phyloP scores from a whole-genome alignment of 2,888 invertebrate species.

The Mycogona germanica region DNA sequence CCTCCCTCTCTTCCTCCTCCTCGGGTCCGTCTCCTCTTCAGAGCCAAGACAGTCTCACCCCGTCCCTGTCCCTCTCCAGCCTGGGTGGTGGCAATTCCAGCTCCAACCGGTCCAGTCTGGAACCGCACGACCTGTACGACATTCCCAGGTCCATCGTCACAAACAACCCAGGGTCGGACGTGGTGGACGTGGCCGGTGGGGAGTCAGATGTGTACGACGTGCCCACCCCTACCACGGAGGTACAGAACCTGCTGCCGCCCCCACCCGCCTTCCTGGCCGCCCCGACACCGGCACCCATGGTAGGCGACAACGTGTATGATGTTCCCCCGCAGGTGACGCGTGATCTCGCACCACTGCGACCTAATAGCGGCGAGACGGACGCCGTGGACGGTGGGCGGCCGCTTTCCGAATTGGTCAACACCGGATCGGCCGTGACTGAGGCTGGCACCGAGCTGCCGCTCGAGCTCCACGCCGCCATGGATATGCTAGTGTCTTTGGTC shows the following conservation, averaged over 20 bases:
- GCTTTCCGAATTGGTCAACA: slow-evolving; percentile 14
- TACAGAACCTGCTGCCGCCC: slow-evolving; percentile 37
- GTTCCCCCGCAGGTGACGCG: slow-evolving; percentile 37
- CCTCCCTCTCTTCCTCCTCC: slow-evolving; percentile 32
- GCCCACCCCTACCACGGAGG: slow-evolving; percentile 46
- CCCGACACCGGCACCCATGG: slow-evolving; percentile 29
- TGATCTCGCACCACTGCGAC: slow-evolving; percentile 25
- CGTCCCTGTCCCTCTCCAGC: slow-evolving; percentile 38
- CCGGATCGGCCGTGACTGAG: slow-evolving; percentile 16
- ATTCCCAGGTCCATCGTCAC: slow-evolving; percentile 44
- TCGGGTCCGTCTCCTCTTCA: slow-evolving; percentile 37
- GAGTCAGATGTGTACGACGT: slow-evolving; percentile 25
- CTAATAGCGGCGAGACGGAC: background rate
- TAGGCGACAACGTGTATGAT: slow-evolving; percentile 31
- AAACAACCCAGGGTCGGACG: too few species aligned
- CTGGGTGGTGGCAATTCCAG: slow-evolving; percentile 28
- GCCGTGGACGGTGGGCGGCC: background rate
- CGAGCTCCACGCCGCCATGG: slow-evolving; percentile 60
- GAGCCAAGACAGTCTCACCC: slow-evolving; percentile 32
- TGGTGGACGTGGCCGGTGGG: too few species aligned
- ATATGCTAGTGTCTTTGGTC: slow-evolving; percentile 58
- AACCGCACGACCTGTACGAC: slow-evolving; percentile 44
- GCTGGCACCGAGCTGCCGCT: slow-evolving; percentile 44
- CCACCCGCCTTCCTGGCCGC: too few species aligned
- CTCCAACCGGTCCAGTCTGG: slow-evolving; percentile 34